Evolutionary conservation across 2,797 vertebrate species (phyloP).

Genomic region (Sebastiscus albofasciatus): DNA sequence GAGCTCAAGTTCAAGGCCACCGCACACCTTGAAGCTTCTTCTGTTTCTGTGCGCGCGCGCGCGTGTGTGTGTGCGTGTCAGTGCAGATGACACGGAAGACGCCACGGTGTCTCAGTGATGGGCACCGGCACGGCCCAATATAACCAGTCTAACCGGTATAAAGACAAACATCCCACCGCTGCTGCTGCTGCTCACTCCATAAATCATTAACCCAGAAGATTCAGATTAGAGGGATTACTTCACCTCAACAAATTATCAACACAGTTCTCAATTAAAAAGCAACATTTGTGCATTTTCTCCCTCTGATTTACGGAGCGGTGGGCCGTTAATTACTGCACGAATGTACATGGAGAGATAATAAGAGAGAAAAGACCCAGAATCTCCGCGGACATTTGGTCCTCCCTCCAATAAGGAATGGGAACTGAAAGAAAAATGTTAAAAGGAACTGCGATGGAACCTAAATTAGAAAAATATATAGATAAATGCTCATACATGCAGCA

Average conservation of each 20-base stretch:
- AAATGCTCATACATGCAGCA: too few relatives aligned
- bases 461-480: too few relatives aligned
- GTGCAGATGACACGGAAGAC: constrained; percentile 21
- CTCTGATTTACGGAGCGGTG: too few relatives aligned
- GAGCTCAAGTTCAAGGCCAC: constrained; percentile 76
- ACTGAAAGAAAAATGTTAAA: not conserved
- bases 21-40: constrained; percentile 35
- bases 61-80: not conserved
- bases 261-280: not conserved
- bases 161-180: constrained; percentile 9
- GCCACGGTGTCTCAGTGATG: constrained; percentile 28
- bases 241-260: too few relatives aligned
- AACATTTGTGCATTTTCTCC: not conserved
- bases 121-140: not conserved
- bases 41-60: not conserved
- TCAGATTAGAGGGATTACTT: too few relatives aligned
- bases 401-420: not conserved
- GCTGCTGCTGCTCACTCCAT: not conserved
- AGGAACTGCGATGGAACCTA: too few relatives aligned
- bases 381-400: not conserved
- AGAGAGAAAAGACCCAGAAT: not conserved
- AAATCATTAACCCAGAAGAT: constrained; percentile 23
- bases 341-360: not conserved
- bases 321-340: not conserved
- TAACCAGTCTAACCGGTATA: constrained; percentile 9